Evolutionary conservation across 2,797 vertebrate genomes (phyloP).

Genomic region (Arrhamphus sclerolepis): DNA sequence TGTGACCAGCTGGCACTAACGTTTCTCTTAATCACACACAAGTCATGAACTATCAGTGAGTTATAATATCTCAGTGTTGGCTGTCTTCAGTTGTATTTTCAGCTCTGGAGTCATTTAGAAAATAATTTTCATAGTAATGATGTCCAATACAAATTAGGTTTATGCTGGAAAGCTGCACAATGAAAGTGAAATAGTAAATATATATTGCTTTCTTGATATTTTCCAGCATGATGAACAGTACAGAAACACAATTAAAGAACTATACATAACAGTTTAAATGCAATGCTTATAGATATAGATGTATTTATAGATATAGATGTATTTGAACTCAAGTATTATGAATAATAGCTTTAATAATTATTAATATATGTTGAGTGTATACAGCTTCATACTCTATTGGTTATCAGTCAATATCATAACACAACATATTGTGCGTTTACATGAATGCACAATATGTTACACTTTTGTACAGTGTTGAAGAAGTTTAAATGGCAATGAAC

Average conservation of each 20-base stretch:
- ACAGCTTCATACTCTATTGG: no score
- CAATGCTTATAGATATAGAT: slow-evolving; percentile 6
- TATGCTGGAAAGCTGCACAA: neutral
- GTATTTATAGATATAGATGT: slow-evolving; percentile 3
- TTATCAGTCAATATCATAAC: neutral
- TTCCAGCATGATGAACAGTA: neutral
- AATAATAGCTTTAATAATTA: no score
- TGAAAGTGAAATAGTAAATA: neutral
- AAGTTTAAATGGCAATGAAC: slow-evolving; percentile 9
- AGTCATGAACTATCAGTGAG: slow-evolving; percentile 28
- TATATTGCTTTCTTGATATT: neutral
- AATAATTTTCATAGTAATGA: slow-evolving; percentile 3
- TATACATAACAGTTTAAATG: neutral
- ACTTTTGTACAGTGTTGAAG: neutral
- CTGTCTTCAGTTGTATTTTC: slow-evolving; percentile 27
- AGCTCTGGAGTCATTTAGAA: neutral
- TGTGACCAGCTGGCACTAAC: slow-evolving; percentile 39
- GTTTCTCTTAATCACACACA: slow-evolving; percentile 37
- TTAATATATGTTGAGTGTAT: no score
- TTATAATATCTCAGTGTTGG: slow-evolving; percentile 28
- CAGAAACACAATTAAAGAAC: neutral
- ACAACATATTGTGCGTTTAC: neutral
- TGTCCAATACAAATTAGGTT: slow-evolving; percentile 6
- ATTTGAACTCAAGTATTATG: neutral
- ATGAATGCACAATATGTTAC: neutral